These are phyloP conservation scores for Neostethus bicornis DNA, from an alignment of 2,797 vertebrate species.

Conservation along the genomic window DNA sequence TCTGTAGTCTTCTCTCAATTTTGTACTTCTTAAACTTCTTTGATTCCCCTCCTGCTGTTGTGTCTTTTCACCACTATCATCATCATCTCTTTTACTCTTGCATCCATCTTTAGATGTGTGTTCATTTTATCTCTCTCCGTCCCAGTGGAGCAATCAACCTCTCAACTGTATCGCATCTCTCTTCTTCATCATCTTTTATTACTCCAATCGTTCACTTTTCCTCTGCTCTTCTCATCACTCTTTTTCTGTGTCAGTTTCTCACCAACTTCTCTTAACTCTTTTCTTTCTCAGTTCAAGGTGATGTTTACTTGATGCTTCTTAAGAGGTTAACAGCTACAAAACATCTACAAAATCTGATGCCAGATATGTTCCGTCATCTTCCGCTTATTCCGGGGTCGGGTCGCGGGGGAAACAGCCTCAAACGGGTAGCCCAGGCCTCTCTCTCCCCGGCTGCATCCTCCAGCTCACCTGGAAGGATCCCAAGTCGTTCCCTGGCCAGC, in stretches of 20 bases:
- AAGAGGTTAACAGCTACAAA: constrained; percentile 36
- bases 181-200: constrained; percentile 51
- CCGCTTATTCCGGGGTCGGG: no score
- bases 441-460: no score
- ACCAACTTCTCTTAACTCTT: constrained; percentile 22
- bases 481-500: no score
- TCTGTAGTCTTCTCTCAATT: constrained; percentile 1
- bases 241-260: constrained; percentile 29
- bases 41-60: neutral
- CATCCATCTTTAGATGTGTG: constrained; percentile 23
- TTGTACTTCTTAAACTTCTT: constrained; percentile 8
- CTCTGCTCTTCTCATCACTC: constrained; percentile 25
- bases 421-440: no score
- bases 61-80: neutral
- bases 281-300: constrained; percentile 11
- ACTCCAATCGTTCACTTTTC: constrained; percentile 33
- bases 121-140: constrained; percentile 13
- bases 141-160: constrained; percentile 32
- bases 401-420: no score
- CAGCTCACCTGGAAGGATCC: no score
- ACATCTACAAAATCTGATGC: constrained; percentile 10
- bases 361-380: no score
- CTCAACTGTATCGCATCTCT: constrained; percentile 45
- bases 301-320: constrained; percentile 21
- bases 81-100: neutral